These are phyloP conservation scores for Atherinosoma microstoma DNA, from an alignment of 2,797 vertebrate species.

Conservation along the genomic window DNA sequence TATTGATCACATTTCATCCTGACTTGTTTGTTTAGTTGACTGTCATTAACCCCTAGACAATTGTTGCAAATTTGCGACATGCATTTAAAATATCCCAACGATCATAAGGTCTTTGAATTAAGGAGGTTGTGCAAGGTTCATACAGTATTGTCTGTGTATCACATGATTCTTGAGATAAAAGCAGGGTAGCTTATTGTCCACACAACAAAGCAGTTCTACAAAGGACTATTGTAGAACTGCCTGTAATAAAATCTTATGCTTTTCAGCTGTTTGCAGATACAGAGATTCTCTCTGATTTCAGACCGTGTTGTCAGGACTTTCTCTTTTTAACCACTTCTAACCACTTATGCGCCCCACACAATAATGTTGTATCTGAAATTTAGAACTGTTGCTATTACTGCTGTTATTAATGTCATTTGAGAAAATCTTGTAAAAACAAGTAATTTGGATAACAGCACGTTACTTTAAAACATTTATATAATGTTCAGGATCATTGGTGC, in stretches of 20 bases:
- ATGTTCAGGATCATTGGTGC: too few species aligned
- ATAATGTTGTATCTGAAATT: neutral
- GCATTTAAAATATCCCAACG: neutral
- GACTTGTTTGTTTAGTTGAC: neutral
- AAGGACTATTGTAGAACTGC: slow-evolving; percentile 50
- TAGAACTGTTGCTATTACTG: too few species aligned
- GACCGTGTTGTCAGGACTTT: neutral
- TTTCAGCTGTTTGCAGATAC: slow-evolving; percentile 34
- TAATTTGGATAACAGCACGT: neutral
- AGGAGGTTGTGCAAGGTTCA: neutral
- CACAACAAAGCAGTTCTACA: slow-evolving; percentile 50
- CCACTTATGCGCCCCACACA: neutral
- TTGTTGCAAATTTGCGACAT: neutral
- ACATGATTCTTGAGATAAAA: slow-evolving; percentile 32
- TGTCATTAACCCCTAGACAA: neutral
- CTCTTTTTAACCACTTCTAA: neutral
- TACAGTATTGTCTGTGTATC: slow-evolving; percentile 8
- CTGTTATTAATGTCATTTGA: too few species aligned
- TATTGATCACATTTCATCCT: neutral
- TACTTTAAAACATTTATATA: neutral
- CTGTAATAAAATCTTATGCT: slow-evolving; percentile 63
- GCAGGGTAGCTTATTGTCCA: slow-evolving; percentile 39
- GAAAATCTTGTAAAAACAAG: too few species aligned
- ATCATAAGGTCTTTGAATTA: neutral
- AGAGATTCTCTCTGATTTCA: slow-evolving; percentile 13